Conservation (phyloP, 2,113 vertebrate species). For the Ageneiosus marmoratus region DNA sequence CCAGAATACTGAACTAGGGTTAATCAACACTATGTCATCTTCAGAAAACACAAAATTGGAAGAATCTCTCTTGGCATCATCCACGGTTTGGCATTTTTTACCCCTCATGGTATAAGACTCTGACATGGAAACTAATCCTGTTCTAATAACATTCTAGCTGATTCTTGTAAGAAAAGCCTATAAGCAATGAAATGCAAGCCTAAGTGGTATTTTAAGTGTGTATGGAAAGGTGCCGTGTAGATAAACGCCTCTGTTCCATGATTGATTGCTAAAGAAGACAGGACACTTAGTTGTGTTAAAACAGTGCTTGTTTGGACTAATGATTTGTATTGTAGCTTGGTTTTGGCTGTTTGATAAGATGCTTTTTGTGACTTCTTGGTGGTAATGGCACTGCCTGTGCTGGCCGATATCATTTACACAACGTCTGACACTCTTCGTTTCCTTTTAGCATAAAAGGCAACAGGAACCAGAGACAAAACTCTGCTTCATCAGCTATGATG, state of each 20-base stretch:
- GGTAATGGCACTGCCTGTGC: constrained; percentile 26
- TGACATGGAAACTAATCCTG: not conserved
- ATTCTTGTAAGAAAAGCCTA: constrained; percentile 21
- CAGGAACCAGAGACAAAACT: constrained; percentile 42
- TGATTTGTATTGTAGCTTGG: constrained; percentile 39
- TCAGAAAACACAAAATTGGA: not conserved
- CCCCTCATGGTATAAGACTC: not conserved
- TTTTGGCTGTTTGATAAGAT: constrained; percentile 38
- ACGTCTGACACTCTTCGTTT: constrained; percentile 21
- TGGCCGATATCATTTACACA: constrained; percentile 44
- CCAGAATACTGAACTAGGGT: not conserved
- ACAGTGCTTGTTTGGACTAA: constrained; percentile 56
- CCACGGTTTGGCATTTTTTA: not conserved
- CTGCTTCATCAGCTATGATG: constrained; percentile 35
- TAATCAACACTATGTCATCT: not conserved
- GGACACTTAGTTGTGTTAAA: constrained; percentile 61
- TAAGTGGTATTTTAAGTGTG: constrained; percentile 8
- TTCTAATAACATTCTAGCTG: constrained; percentile 14
- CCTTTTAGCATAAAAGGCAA: constrained; percentile 18
- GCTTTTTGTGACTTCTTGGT: constrained; percentile 26
- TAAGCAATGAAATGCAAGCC: constrained; percentile 20
- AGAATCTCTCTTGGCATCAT: not conserved
- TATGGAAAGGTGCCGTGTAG: not conserved
- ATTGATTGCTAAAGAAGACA: constrained; percentile 62
- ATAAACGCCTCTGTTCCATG: constrained; percentile 24